These are phyloP conservation scores for Regulus satrapa DNA, from an alignment of 2,113 vertebrate species.

Conservation along the genomic window DNA sequence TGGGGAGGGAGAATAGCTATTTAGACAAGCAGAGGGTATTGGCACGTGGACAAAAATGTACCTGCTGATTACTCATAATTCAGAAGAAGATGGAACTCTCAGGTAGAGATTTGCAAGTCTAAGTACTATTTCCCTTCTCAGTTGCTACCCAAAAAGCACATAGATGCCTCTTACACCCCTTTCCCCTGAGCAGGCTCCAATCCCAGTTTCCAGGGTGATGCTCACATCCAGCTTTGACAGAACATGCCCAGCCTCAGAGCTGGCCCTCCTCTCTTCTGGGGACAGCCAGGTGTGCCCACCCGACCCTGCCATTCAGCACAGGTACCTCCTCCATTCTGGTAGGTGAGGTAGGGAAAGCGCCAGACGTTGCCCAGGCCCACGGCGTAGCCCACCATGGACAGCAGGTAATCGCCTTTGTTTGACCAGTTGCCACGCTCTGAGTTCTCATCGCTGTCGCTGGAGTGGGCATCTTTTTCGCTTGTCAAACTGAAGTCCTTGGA, in stretches of 20 bases:
- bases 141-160: not conserved
- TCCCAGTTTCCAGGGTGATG: not conserved
- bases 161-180: not conserved
- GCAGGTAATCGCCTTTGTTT: slow-evolving; percentile 88
- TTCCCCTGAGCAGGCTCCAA: not conserved
- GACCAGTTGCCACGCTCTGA: slow-evolving; percentile 88
- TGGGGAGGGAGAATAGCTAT: not conserved
- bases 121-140: not conserved
- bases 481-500: slow-evolving; percentile 61
- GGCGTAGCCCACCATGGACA: slow-evolving; percentile 93
- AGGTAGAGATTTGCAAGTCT: not conserved
- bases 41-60: not conserved
- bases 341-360: slow-evolving; percentile 93
- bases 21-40: not conserved
- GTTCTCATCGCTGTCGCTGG: slow-evolving; percentile 69
- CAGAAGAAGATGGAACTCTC: not conserved
- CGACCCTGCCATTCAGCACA: not conserved
- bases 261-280: not conserved
- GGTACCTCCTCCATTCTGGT: slow-evolving; percentile 91
- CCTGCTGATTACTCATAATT: not conserved
- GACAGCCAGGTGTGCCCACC: not conserved
- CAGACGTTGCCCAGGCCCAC: slow-evolving; percentile 95
- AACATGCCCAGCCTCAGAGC: not conserved
- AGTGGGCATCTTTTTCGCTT: slow-evolving; percentile 38
- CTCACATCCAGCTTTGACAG: not conserved